Percentiles rank a stretch among this genome's conserved stretches.
Conservation (phyloP, 2,113 vertebrate genomes). For the Recurvirostra avosetta region DNA sequence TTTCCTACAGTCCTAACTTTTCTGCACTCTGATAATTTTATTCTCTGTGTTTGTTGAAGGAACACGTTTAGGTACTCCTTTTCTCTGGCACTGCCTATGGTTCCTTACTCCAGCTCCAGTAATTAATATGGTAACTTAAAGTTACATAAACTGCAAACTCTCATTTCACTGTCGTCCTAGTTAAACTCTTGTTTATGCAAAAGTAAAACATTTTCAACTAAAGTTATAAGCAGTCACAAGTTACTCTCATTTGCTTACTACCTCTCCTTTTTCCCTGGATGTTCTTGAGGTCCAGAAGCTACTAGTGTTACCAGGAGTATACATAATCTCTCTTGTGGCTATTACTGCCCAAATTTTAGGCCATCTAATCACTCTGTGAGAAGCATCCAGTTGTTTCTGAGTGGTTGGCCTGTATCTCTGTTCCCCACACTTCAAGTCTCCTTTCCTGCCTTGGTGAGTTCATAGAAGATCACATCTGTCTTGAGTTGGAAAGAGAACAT, state of each 20-base stretch:
- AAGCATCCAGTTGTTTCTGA: not conserved
- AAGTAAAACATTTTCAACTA: not conserved
- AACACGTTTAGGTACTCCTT: not conserved
- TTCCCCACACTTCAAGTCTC: not conserved
- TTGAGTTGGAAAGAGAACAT: not conserved
- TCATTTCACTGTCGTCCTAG: not conserved
- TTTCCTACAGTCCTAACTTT: not conserved
- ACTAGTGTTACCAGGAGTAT: not conserved
- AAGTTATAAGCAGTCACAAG: not conserved
- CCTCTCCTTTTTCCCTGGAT: not conserved
- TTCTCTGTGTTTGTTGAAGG: not conserved
- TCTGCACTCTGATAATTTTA: not conserved
- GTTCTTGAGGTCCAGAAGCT: not conserved
- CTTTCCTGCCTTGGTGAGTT: not conserved
- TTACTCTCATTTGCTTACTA: not conserved
- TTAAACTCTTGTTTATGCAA: not conserved
- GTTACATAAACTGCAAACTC: not conserved
- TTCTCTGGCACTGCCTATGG: not conserved
- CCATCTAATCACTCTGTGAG: not conserved
- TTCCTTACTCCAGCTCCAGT: not conserved
- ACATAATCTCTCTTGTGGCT: not conserved
- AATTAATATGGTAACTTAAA: not conserved
- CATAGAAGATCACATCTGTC: not conserved
- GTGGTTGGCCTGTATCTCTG: not conserved
- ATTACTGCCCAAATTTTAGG: not conserved